These are phyloP conservation scores for Tolmerus cingulatus DNA, from an alignment of 2,888 invertebrate genomes.

Conservation along the genomic window DNA sequence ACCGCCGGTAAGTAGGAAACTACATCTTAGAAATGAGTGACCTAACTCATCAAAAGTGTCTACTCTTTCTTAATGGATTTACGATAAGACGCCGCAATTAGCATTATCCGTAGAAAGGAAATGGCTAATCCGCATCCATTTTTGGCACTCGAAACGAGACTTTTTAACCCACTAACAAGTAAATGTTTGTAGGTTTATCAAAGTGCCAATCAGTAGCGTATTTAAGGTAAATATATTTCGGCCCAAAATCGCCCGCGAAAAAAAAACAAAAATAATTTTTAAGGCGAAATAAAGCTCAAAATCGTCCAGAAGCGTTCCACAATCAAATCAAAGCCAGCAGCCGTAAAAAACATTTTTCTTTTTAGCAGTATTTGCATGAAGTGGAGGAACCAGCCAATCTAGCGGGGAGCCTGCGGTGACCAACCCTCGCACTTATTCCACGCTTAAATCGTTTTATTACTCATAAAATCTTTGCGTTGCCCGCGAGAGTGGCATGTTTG, in stretches of 20 bases:
- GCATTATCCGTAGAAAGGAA: background rate
- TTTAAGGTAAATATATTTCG: background rate
- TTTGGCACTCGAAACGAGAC: background rate
- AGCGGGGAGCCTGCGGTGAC: background rate
- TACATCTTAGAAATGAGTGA: background rate
- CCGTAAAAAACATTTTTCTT: background rate
- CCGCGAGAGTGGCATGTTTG: background rate
- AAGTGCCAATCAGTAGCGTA: background rate
- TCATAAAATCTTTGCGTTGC: slow-evolving; percentile 7
- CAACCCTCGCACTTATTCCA: background rate
- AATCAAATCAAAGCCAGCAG: background rate
- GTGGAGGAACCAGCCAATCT: background rate
- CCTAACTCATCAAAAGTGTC: background rate
- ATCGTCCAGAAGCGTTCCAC: background rate
- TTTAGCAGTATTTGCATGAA: background rate
- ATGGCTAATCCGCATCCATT: background rate
- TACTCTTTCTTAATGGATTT: background rate
- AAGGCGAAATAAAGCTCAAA: background rate
- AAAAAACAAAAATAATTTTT: background rate
- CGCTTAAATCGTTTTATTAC: background rate
- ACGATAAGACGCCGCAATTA: background rate
- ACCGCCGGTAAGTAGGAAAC: background rate
- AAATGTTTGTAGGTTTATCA: background rate
- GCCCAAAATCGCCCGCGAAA: background rate
- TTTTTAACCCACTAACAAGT: background rate